These are phyloP conservation scores for Dicerorhinus sumatrensis DNA, from an alignment of 2,113 vertebrate genomes.

Conservation along the genomic window DNA sequence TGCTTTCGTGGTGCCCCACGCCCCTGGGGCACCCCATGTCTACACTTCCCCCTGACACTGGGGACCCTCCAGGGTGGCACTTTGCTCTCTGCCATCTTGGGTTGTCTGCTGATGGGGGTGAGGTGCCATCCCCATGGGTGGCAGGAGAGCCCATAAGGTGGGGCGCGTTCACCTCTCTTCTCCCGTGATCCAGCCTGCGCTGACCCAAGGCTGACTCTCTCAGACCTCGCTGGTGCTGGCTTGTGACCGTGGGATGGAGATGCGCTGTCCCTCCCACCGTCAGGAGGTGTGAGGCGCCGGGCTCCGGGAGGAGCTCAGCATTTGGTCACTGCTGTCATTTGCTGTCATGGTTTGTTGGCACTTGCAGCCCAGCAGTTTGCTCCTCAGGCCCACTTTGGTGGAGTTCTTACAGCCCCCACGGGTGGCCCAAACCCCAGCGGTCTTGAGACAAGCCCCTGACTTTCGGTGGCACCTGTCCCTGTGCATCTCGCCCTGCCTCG, in stretches of 20 bases:
- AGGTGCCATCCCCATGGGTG: rapidly evolving
- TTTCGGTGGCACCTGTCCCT: background rate
- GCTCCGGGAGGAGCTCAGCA: background rate
- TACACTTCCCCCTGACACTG: rapidly evolving
- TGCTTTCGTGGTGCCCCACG: rapidly evolving
- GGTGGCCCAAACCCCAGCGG: rapidly evolving
- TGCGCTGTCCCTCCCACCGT: rapidly evolving
- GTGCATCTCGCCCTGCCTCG: rapidly evolving
- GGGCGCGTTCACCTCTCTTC: rapidly evolving
- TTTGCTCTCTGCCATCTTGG: rapidly evolving
- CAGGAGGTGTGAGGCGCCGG: rapidly evolving
- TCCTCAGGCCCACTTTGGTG: background rate
- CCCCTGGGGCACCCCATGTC: rapidly evolving
- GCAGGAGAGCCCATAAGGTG: background rate
- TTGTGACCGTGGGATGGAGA: rapidly evolving
- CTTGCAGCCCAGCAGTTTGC: rapidly evolving
- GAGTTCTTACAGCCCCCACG: background rate
- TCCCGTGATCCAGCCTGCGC: rapidly evolving
- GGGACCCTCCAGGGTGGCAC: too few relatives aligned
- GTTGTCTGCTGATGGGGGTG: background rate
- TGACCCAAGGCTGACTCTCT: rapidly evolving
- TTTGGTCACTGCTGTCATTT: rapidly evolving
- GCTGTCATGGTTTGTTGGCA: rapidly evolving
- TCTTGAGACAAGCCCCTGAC: background rate
- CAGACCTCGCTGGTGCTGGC: background rate